Evolutionary conservation across 2,888 invertebrate genomes (phyloP).

Genomic region (Lymantria dispar): DNA sequence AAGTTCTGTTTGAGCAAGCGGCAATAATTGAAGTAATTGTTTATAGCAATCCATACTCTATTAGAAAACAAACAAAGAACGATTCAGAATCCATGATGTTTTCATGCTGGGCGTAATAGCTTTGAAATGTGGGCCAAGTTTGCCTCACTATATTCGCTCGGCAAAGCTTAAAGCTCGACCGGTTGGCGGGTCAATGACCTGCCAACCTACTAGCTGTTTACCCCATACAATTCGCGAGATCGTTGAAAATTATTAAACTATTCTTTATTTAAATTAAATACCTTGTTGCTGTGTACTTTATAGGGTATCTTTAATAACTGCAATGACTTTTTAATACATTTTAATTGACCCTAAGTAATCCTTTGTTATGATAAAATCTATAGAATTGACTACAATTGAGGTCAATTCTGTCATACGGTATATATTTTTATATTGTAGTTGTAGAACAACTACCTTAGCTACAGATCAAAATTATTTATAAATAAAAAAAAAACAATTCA

Average conservation of each 20-base stretch:
- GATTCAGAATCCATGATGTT: not conserved
- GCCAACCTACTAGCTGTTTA: constrained; percentile 70
- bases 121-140: constrained; percentile 75
- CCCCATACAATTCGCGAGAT: constrained; percentile 42
- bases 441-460: too few species aligned
- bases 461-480: too few species aligned
- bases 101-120: constrained; percentile 29
- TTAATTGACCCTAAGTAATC: too few species aligned
- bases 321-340: not conserved
- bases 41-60: too few species aligned
- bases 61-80: not conserved
- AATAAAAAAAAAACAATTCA: too few species aligned
- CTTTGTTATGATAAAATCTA: too few species aligned
- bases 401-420: too few species aligned
- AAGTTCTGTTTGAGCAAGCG: too few species aligned
- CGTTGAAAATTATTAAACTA: constrained; percentile 32
- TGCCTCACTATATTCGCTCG: constrained; percentile 59
- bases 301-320: constrained; percentile 22
- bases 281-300: constrained; percentile 23
- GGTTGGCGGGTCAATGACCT: constrained; percentile 73
- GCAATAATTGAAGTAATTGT: too few species aligned
- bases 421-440: too few species aligned
- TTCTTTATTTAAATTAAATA: constrained; percentile 26
- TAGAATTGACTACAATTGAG: too few species aligned
- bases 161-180: constrained; percentile 74